Evolutionary conservation across 2,888 invertebrate species (phyloP).

Genomic region (Hydriomena furcata): DNA sequence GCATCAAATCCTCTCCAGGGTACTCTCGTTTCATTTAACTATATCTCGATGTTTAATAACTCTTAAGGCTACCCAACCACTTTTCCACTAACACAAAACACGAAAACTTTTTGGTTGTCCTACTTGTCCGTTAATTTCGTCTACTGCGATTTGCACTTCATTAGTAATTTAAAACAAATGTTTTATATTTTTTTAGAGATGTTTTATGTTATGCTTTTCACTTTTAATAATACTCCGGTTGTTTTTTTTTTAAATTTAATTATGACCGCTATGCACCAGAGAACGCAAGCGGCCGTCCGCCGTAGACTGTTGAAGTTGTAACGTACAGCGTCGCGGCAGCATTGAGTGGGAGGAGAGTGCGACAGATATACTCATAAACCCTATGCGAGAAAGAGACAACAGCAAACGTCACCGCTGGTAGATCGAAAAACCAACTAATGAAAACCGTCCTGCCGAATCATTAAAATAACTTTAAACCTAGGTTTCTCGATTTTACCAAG

Average conservation of each 20-base stretch:
- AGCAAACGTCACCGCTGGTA: constrained; percentile 58
- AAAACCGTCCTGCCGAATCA: constrained; percentile 56
- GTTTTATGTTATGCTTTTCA: constrained; percentile 46
- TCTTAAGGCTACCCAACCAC: constrained; percentile 63
- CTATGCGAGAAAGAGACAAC: constrained; percentile 54
- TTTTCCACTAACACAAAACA: constrained; percentile 67
- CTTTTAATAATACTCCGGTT: constrained; percentile 45
- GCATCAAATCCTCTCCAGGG: constrained; percentile 68
- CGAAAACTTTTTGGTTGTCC: constrained; percentile 58
- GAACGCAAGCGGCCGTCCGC: constrained; percentile 70
- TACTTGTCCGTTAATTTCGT: constrained; percentile 29
- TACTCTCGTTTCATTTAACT: constrained; percentile 60
- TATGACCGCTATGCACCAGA: constrained; percentile 44
- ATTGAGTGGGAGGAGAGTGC: constrained; percentile 70
- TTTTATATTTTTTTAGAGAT: constrained; percentile 27
- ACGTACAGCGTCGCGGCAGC: constrained; percentile 59
- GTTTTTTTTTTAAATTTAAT: constrained; percentile 44
- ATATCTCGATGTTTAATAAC: constrained; percentile 44
- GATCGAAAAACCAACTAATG: constrained; percentile 69
- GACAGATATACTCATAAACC: constrained; percentile 55
- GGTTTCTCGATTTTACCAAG: constrained; percentile 53
- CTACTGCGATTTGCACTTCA: constrained; percentile 29
- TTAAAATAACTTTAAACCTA: constrained; percentile 50
- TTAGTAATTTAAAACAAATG: constrained; percentile 13
- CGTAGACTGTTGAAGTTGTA: constrained; percentile 70